Evolutionary conservation across 2,888 invertebrate genomes (phyloP).

Genomic region (Iphiclides podalirius): DNA sequence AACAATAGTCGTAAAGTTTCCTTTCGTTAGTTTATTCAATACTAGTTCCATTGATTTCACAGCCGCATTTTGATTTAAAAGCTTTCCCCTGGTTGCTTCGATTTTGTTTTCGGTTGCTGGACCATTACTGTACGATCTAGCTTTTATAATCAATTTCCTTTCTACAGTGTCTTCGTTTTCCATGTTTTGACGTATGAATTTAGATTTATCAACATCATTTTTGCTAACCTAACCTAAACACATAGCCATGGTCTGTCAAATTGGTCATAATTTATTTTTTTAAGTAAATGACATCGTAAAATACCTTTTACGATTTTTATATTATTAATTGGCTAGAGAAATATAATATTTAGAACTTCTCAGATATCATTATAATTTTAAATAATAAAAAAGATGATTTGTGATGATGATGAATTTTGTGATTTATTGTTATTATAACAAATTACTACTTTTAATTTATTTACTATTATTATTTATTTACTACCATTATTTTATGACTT

Average conservation of each 20-base stretch:
- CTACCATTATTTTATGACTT: no score
- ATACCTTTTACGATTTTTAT: no score
- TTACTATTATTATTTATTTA: no score
- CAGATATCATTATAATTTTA: no score
- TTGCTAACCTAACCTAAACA: not conserved
- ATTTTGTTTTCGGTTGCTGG: conserved; percentile 37
- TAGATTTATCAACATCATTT: conserved; percentile 22
- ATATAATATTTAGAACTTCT: no score
- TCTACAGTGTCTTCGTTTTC: conserved; percentile 48
- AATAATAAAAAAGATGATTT: conserved; percentile 1
- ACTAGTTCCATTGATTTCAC: conserved; percentile 56
- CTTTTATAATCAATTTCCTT: conserved; percentile 46
- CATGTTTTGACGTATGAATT: conserved; percentile 44
- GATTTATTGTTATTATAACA: no score
- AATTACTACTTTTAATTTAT: no score
- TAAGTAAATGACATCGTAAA: no score
- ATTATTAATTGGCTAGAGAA: no score
- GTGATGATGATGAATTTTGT: no score
- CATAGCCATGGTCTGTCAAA: not conserved
- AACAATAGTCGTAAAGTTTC: conserved; percentile 29
- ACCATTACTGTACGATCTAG: conserved; percentile 45
- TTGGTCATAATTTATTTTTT: not conserved
- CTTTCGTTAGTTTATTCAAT: conserved; percentile 39
- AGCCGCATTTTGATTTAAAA: conserved; percentile 52
- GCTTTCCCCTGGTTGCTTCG: conserved; percentile 52